These are phyloP conservation scores for Ceyx cyanopectus DNA, from an alignment of 2,113 vertebrate species.

Conservation along the genomic window DNA sequence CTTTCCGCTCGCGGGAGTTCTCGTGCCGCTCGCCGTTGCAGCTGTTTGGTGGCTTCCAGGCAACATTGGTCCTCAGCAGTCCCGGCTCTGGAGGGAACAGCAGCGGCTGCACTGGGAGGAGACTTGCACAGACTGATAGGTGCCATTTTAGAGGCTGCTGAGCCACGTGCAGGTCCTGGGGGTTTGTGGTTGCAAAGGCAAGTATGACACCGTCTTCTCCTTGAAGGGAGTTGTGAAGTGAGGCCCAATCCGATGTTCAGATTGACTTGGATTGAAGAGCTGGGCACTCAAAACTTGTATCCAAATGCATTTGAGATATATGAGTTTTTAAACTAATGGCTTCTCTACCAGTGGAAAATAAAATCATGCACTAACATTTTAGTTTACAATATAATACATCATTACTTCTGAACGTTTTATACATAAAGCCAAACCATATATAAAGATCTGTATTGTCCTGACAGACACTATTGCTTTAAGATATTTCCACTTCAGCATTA, in stretches of 20 bases:
- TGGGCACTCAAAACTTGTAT: conserved; percentile 8
- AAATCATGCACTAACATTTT: conserved; percentile 82
- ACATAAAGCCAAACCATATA: conserved; percentile 72
- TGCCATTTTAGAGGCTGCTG: neutral
- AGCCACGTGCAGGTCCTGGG: neutral
- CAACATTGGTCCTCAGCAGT: no score
- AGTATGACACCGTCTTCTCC: neutral
- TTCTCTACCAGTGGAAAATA: conserved; percentile 76
- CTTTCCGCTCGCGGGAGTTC: no score
- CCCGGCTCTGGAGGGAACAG: no score
- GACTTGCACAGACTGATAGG: no score
- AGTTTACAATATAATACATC: conserved; percentile 79
- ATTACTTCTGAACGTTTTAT: conserved; percentile 33
- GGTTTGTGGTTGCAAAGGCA: neutral
- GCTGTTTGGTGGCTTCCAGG: no score
- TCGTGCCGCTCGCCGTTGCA: no score
- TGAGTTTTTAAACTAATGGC: conserved; percentile 46
- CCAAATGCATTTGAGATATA: conserved; percentile 65
- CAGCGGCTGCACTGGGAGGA: no score
- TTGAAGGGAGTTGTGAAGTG: neutral
- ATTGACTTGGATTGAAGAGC: neutral
- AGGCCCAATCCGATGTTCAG: neutral
- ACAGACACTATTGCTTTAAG: conserved; percentile 78
- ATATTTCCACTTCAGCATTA: conserved; percentile 36
- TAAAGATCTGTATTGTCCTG: conserved; percentile 73